Percentiles rank a stretch among this genome's conserved stretches.
phyloP scores from a whole-genome alignment of 2,888 invertebrate species.

The Helleia helle region DNA sequence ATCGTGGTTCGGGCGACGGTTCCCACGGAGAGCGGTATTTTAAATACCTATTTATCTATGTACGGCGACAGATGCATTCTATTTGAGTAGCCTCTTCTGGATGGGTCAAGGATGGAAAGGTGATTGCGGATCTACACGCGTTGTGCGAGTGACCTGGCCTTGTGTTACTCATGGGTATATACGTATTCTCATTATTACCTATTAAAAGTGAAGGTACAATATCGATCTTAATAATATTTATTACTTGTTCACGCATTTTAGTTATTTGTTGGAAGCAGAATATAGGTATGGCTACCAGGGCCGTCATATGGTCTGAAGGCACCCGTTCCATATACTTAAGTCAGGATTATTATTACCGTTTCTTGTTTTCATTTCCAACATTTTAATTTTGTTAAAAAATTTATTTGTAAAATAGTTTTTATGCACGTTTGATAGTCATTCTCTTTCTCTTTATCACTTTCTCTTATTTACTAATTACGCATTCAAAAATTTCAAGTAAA shows the following conservation, averaged over 20 bases:
- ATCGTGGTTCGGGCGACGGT: conserved; percentile 51
- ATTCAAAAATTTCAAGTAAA: too few species aligned
- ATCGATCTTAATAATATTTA: conserved; percentile 1
- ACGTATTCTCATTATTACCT: conserved; percentile 27
- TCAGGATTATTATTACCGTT: too few species aligned
- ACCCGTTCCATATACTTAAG: too few species aligned
- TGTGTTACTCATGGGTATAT: conserved; percentile 46
- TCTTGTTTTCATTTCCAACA: too few species aligned
- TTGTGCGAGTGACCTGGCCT: conserved; percentile 53
- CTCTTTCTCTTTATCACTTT: too few species aligned
- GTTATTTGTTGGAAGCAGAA: background rate
- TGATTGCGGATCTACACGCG: conserved; percentile 62
- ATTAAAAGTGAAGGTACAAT: conserved; percentile 7
- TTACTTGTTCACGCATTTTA: background rate
- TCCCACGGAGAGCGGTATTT: conserved; percentile 69
- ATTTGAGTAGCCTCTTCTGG: conserved; percentile 68
- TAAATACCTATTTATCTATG: conserved; percentile 68
- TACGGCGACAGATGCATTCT: conserved; percentile 66
- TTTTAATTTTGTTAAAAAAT: too few species aligned
- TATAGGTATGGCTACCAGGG: background rate
- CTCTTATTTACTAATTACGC: too few species aligned
- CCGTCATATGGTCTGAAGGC: too few species aligned
- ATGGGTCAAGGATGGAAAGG: conserved; percentile 70
- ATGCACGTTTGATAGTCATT: too few species aligned
- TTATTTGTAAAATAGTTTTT: too few species aligned